A percentile compares a stretch with the other conserved stretches of the same genome.
phyloP scores from a whole-genome alignment of 2,888 invertebrate species.

The Eulithis testata region DNA sequence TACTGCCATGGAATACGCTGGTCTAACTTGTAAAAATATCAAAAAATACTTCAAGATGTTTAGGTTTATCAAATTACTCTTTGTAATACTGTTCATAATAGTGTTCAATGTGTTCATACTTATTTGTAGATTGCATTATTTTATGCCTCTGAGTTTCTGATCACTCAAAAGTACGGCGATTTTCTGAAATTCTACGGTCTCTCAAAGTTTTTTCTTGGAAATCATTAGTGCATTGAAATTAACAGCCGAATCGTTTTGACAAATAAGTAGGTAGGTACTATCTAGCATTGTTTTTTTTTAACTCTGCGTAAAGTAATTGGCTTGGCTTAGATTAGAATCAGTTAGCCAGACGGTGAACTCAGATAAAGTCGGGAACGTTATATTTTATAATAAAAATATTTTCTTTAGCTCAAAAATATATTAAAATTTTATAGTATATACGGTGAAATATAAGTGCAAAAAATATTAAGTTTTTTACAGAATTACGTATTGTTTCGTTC shows the following conservation, averaged over 20 bases:
- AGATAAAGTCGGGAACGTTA: neutral
- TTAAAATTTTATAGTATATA: too few species aligned
- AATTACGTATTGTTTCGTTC: neutral
- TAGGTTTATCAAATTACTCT: neutral
- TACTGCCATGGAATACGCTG: too few species aligned
- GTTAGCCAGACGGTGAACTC: conserved; percentile 4
- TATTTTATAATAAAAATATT: neutral
- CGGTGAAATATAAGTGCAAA: too few species aligned
- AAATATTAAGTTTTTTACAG: conserved; percentile 3
- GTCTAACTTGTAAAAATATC: neutral
- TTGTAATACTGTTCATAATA: conserved; percentile 10
- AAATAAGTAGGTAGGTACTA: conserved; percentile 49
- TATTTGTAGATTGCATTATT: neutral
- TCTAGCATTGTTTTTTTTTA: conserved; percentile 43
- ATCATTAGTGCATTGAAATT: conserved; percentile 77
- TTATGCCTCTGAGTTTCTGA: conserved; percentile 40
- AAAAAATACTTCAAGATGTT: neutral
- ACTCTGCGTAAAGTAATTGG: conserved; percentile 26
- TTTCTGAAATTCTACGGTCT: conserved; percentile 74
- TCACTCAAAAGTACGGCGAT: conserved; percentile 64
- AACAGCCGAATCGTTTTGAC: conserved; percentile 59
- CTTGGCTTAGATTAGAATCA: neutral
- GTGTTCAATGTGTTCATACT: neutral
- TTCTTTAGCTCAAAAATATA: neutral
- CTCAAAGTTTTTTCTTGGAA: conserved; percentile 58